These are phyloP conservation scores for Nothobranchius furzeri DNA, from an alignment of 2,113 vertebrate genomes.

Conservation along the genomic window DNA sequence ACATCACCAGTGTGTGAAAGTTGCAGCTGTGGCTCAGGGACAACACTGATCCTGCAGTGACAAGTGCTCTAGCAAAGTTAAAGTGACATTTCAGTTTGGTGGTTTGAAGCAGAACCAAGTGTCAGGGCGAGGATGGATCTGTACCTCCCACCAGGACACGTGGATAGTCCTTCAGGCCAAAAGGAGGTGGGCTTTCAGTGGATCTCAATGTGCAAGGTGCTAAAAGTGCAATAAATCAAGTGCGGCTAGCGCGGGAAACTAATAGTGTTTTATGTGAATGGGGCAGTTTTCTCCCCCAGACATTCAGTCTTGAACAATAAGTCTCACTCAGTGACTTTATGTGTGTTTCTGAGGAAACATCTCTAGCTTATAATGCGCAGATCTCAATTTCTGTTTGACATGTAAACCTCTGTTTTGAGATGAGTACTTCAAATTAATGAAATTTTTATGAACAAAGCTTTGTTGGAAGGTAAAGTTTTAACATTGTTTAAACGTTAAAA, in stretches of 20 bases:
- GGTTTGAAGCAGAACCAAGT: constrained; percentile 59
- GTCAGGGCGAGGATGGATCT: constrained; percentile 56
- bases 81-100: constrained; percentile 74
- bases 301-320: constrained; percentile 34
- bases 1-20: constrained; percentile 52
- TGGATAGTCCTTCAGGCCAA: constrained; percentile 42
- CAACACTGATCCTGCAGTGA: constrained; percentile 54
- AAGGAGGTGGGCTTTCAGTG: constrained; percentile 26
- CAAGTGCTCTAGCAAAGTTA: constrained; percentile 55
- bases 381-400: constrained; percentile 48
- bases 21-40: constrained; percentile 44
- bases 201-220: constrained; percentile 8
- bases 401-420: constrained; percentile 26
- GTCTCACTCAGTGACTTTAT: constrained; percentile 45
- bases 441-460: constrained; percentile 13
- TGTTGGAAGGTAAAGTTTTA: background rate
- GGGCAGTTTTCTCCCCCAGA: constrained; percentile 23
- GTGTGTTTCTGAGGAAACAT: constrained; percentile 26
- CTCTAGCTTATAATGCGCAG: constrained; percentile 13
- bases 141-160: constrained; percentile 46
- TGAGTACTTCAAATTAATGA: background rate
- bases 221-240: constrained; percentile 38
- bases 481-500: too few relatives aligned
- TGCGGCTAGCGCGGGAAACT: constrained; percentile 36
- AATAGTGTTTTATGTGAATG: constrained; percentile 41